These are phyloP conservation scores for Micronisus gabar DNA, from an alignment of 2,113 vertebrate genomes.

Conservation along the genomic window DNA sequence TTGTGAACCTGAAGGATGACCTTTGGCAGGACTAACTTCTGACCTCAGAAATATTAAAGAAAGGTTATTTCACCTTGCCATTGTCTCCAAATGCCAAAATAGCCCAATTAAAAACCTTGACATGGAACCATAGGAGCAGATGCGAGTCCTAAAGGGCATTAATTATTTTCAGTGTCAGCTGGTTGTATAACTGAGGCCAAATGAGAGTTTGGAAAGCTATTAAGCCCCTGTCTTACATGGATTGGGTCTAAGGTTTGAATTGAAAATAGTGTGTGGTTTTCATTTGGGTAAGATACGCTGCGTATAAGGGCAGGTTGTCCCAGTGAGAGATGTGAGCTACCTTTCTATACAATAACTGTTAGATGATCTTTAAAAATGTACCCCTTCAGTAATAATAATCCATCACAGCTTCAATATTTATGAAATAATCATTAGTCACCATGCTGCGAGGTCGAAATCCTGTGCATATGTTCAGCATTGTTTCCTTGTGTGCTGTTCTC, in stretches of 20 bases:
- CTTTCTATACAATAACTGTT: background rate
- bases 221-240: constrained; percentile 75
- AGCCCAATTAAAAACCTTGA: constrained; percentile 90
- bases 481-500: constrained; percentile 63
- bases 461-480: constrained; percentile 69
- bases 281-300: constrained; percentile 33
- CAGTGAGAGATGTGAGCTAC: constrained; percentile 1
- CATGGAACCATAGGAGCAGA: constrained; percentile 87
- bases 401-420: constrained; percentile 63
- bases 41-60: constrained; percentile 87
- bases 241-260: constrained; percentile 76
- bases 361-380: constrained; percentile 14
- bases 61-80: constrained; percentile 87
- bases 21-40: constrained; percentile 82
- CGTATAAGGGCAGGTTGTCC: constrained; percentile 18
- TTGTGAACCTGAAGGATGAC: constrained; percentile 85
- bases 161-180: constrained; percentile 88
- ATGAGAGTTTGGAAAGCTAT: constrained; percentile 84
- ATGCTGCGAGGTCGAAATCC: constrained; percentile 72
- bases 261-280: constrained; percentile 67
- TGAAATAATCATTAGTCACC: constrained; percentile 72
- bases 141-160: constrained; percentile 86
- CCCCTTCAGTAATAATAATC: constrained; percentile 26
- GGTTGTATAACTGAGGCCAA: constrained; percentile 84
- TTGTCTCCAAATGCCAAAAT: constrained; percentile 90